Evolutionary conservation across 2,888 invertebrate genomes (phyloP).

Genomic region (Cantharis nigra): DNA sequence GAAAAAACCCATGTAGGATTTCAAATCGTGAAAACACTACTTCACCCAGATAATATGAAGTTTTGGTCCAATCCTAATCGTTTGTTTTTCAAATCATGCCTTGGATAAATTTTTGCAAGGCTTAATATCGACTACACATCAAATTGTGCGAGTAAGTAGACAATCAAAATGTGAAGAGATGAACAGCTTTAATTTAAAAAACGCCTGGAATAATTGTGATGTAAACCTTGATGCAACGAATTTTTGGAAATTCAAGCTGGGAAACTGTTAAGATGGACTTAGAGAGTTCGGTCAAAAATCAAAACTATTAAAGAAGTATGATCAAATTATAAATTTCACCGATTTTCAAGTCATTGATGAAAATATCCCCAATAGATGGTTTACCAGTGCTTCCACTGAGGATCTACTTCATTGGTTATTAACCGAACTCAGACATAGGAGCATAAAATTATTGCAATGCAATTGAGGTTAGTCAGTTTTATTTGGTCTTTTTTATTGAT

Average conservation of each 20-base stretch:
- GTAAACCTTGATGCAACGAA: background rate
- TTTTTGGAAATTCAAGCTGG: background rate
- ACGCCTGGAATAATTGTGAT: conserved; percentile 21
- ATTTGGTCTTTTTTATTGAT: too few species aligned
- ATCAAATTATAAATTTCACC: conserved; percentile 42
- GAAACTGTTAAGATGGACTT: background rate
- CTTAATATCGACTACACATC: conserved; percentile 61
- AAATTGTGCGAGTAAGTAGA: conserved; percentile 71
- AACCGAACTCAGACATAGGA: conserved; percentile 4
- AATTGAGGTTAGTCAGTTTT: too few species aligned
- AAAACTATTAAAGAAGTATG: conserved; percentile 12
- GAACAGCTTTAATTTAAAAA: conserved; percentile 59
- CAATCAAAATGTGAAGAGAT: conserved; percentile 66
- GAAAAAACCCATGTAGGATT: conserved; percentile 83
- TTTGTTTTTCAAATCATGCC: conserved; percentile 86
- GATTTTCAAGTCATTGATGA: conserved; percentile 37
- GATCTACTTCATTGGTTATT: conserved; percentile 41
- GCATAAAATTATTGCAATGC: background rate
- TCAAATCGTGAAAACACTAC: conserved; percentile 70
- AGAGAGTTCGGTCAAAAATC: background rate
- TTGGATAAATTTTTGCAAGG: conserved; percentile 84
- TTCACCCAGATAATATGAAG: conserved; percentile 59
- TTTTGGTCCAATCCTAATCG: conserved; percentile 70
- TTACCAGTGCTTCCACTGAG: conserved; percentile 30
- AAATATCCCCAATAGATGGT: conserved; percentile 51